These are phyloP conservation scores for Atta texana DNA, from an alignment of 1,140 invertebrate species.

Conservation along the genomic window DNA sequence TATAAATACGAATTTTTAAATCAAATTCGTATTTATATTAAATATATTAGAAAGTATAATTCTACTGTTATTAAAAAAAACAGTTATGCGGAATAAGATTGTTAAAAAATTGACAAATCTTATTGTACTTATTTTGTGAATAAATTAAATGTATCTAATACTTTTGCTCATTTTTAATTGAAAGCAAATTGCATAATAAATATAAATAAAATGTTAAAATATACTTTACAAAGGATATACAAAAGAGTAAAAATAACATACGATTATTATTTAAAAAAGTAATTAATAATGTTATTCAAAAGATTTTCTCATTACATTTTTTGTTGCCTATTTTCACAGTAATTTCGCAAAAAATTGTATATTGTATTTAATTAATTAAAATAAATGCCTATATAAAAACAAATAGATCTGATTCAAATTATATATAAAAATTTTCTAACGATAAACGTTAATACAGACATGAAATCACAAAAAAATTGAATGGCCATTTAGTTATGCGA, in stretches of 20 bases:
- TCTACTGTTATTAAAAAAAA: conserved; percentile 12
- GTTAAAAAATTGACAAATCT: background rate
- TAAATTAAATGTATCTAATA: background rate
- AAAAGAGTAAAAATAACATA: background rate
- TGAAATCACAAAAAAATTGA: background rate
- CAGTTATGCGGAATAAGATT: background rate
- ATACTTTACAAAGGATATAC: background rate
- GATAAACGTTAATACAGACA: conserved; percentile 4
- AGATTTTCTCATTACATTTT: conserved; percentile 30
- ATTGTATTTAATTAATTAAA: background rate
- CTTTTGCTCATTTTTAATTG: background rate
- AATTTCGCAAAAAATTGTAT: background rate
- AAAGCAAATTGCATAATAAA: background rate
- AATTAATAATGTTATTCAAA: conserved; percentile 63
- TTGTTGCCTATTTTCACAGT: conserved; percentile 41
- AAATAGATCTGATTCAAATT: background rate
- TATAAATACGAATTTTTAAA: background rate
- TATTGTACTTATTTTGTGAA: background rate
- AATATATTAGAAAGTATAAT: background rate
- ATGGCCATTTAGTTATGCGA: background rate
- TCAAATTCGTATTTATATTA: background rate
- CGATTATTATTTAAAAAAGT: conserved; percentile 30
- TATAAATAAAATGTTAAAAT: background rate
- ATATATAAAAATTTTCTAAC: background rate
- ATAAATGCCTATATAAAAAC: background rate